Evolutionary conservation across 1,140 invertebrate genomes (phyloP).

Genomic region (Caenorhabditis tropicalis): DNA sequence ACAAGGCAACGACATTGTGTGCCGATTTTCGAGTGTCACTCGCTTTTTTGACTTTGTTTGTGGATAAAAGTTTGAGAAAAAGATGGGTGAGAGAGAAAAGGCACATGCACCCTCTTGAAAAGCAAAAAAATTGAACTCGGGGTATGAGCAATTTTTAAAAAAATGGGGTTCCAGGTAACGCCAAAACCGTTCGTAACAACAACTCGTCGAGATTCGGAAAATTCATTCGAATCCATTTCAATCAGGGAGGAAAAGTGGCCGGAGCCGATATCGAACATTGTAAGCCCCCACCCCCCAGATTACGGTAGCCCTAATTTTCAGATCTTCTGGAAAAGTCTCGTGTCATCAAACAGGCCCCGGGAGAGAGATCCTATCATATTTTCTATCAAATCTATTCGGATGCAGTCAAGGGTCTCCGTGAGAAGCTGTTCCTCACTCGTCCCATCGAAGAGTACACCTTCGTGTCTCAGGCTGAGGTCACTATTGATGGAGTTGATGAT

Average conservation of each 20-base stretch:
- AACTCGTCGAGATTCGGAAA: constrained; percentile 90
- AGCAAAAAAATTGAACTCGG: too few species aligned
- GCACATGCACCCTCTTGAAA: constrained; percentile 14
- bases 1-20: constrained; percentile 14
- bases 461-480: constrained; percentile 95
- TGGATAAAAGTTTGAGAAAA: constrained; percentile 1
- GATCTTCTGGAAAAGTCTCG: constrained; percentile 99
- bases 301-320: constrained; percentile 73
- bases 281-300: constrained; percentile 78
- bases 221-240: constrained; percentile 99
- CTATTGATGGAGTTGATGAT: constrained; percentile 94
- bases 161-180: constrained; percentile 78
- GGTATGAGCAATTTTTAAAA: background rate
- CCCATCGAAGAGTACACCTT: constrained; percentile 75
- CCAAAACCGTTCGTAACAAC: constrained; percentile 99
- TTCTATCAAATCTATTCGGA: constrained; percentile 95
- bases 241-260: constrained; percentile 96
- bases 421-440: constrained; percentile 68
- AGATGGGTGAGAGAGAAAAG: background rate
- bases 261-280: constrained; percentile 99
- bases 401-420: constrained; percentile 83
- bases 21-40: constrained; percentile 17
- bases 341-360: constrained; percentile 97
- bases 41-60: constrained; percentile 31
- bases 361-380: constrained; percentile 99